Base-by-base conservation (phyloP, 37 sponge, comb jelly and placozoan genomes). In the Amphimedon queenslandica region DNA sequence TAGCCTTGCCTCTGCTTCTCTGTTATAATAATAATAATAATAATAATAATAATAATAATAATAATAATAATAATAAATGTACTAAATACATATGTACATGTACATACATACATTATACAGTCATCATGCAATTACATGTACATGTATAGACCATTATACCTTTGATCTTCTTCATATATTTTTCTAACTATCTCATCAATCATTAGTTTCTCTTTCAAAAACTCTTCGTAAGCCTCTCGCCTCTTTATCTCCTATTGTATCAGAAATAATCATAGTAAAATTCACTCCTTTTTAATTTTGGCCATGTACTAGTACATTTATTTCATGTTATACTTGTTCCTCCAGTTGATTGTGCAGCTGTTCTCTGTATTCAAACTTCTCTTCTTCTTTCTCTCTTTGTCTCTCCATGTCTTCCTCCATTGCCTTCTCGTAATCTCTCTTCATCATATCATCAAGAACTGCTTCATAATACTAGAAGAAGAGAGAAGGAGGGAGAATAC, bases 181-280 rank as follows among this genome's bases (percentile, higher is more conserved):
- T 92, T 94, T 27, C 95, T 67, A n/a, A 94, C 92, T 35, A 98
- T 98, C 70, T 98, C 99, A 70, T 98, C 99, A 81, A 98, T 98
- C 96, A 98, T 95, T 53, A 98, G 78, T 60, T 98, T 98, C 75
- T 98, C 99, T 67, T 91, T 95, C 63, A 98, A 75, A 77, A 98
- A 98, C 64, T 98, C 99, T 63, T 98, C 90, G 65, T 95, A 98
- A 10, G 80, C 88, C 37, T 85, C 90, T 53, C 92, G 89, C 27
- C 72, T 63, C 73, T 82, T 84, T 68, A 67, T 69, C 72, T 95
- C 96, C 84, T 81, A 64, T 39, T 30, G 21, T n/a, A 43, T 47
- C 3, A 55, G 33, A 66, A 42, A 57, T 8, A 28, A 24, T 70
- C 56, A 42, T 13, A 74, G 80, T 23, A 77, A 33, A 16, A 34